Evolutionary conservation across 2,113 vertebrate genomes (phyloP).

Genomic region (Lycaon pictus): DNA sequence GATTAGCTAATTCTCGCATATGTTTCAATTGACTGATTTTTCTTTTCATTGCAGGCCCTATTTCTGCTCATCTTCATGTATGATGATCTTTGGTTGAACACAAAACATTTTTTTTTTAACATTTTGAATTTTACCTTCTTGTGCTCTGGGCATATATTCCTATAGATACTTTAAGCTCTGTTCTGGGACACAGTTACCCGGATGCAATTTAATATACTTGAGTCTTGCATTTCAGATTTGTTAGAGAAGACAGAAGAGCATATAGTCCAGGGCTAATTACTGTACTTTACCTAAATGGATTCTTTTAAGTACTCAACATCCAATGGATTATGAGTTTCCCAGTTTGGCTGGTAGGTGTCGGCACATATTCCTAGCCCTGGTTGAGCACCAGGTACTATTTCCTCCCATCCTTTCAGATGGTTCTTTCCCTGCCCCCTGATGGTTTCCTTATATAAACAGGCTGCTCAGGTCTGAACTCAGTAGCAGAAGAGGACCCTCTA

Average conservation of each 20-base stretch:
- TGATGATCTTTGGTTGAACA: background rate
- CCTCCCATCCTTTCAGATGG: background rate
- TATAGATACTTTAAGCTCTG: background rate
- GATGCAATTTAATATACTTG: background rate
- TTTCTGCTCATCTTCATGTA: background rate
- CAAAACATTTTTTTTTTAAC: background rate
- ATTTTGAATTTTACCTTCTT: background rate
- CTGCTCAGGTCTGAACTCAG: background rate
- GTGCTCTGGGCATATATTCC: background rate
- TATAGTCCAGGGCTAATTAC: background rate
- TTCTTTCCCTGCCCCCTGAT: background rate
- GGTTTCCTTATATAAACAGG: accelerated
- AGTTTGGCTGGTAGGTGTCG: background rate
- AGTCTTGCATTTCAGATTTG: background rate
- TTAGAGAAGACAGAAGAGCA: background rate
- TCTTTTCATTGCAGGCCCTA: too few relatives aligned
- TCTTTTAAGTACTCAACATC: background rate
- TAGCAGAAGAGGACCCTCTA: background rate
- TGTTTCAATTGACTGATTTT: background rate
- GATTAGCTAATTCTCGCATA: background rate
- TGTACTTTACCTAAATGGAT: background rate
- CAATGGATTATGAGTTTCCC: too few relatives aligned
- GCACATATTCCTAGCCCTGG: accelerated
- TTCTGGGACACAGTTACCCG: background rate
- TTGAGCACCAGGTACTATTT: background rate